Evolutionary conservation across 1,140 invertebrate species (phyloP), one percentile per base, ranked within the genome.

Genomic region (Drosophila mojavensis): DNA sequence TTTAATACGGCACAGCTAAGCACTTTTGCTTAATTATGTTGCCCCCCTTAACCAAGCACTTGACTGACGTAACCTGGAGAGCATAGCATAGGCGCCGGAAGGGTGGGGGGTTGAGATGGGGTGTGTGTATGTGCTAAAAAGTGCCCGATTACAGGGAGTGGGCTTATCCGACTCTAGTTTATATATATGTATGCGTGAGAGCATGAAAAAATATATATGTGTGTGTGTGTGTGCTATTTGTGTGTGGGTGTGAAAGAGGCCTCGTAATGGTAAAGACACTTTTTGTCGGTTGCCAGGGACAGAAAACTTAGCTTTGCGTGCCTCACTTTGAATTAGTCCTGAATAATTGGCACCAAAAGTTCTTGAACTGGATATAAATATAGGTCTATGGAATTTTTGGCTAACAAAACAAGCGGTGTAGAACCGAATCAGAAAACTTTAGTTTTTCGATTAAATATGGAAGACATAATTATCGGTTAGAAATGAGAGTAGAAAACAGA

Each of bases 11-110:
- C 82, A 73, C 83, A 86, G 82, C 82, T 86, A 86, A 88, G 82
- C 82, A 86, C 82, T 86, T 86, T 86, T 86, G 82, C 82, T 86
- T 86, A 86, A 86, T 86, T 86, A 86, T 86, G 82, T 88, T 86
- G 79, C 79, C 79, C 13, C 28, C 33, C 15, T 36, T 56, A 47
- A 58, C 68, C 60, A 78, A 68, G 45, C 60, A 75, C 75, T 75
- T 88, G 76, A 88, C 83, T 86, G 82, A 88, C 82, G 81, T 83
- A 86, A 85, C 79, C 71, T 73, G 67, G n/a, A 63, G 63, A 75
- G 53, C 26, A 47, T 28, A 51, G 56, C 20, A 60, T 51, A 24
- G 56, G 67, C 26, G 48, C 4, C 5, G 26, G 13, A 15, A 7
- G 10, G 51, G 47, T 5, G 28, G 28, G 4, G 4, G 28, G 15